Evolutionary conservation across 92 coral and sea anemone genomes (phyloP).

Genomic region (Bergia puertoricense): DNA sequence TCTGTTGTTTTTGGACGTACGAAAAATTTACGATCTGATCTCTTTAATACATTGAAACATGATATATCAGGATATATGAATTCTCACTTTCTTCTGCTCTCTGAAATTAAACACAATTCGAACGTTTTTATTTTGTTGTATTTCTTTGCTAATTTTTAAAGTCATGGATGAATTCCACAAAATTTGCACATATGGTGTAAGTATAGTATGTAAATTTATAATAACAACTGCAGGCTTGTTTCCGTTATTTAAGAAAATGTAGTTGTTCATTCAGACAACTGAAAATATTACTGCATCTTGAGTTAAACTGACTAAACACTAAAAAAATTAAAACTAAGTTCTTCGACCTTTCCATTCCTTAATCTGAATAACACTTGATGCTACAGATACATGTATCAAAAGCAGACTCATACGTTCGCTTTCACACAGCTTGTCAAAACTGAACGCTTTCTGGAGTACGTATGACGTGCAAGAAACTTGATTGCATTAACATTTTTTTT

Average conservation of each 20-base stretch:
- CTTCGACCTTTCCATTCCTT: background rate
- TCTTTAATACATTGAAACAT: no score
- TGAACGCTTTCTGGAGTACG: constrained; percentile 3
- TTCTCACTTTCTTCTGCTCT: no score
- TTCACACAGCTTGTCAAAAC: constrained; percentile 4
- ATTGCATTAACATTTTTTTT: background rate
- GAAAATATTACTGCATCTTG: no score
- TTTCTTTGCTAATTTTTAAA: background rate
- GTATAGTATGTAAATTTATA: no score
- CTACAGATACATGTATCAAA: background rate
- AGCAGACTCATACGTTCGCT: background rate
- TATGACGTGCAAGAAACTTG: constrained; percentile 9
- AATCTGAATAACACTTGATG: background rate
- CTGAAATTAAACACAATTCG: background rate
- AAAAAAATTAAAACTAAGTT: background rate
- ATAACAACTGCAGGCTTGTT: background rate
- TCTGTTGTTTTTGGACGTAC: background rate
- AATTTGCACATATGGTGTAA: background rate
- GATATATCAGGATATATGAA: background rate
- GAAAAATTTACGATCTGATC: background rate
- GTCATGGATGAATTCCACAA: background rate
- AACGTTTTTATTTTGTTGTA: no score
- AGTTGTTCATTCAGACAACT: background rate
- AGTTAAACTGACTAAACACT: no score
- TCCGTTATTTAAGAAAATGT: background rate